Conservation (phyloP, 2,113 vertebrate genomes). For the Zootoca vivipara region DNA sequence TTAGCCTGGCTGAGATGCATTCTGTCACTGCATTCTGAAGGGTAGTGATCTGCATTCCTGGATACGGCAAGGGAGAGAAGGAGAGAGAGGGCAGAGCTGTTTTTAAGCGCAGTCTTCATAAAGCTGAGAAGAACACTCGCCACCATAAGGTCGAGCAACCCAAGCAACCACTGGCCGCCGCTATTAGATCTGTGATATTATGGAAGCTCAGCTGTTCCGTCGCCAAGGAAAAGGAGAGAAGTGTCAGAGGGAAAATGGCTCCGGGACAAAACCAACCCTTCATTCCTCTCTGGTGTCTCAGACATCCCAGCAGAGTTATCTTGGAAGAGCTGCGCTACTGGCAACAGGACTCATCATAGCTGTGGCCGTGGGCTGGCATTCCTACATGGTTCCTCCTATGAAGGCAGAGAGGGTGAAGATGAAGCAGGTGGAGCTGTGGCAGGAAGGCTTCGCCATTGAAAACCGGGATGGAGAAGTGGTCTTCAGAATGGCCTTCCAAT, state of each 20-base stretch:
- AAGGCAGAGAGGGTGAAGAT: slow-evolving; percentile 86
- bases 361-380: slow-evolving; percentile 76
- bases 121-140: background rate
- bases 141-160: background rate
- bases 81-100: background rate
- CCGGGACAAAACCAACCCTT: slow-evolving; percentile 29
- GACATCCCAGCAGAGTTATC: slow-evolving; percentile 64
- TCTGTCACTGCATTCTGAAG: background rate
- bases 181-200: background rate
- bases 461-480: slow-evolving; percentile 87
- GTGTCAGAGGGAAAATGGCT: accelerated
- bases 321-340: slow-evolving; percentile 77
- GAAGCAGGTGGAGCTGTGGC: slow-evolving; percentile 86
- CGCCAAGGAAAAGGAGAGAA: accelerated
- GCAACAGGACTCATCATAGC: slow-evolving; percentile 79
- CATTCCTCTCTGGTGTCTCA: slow-evolving; percentile 56
- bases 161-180: accelerated
- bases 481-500: slow-evolving; percentile 91
- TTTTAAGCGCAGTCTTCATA: accelerated
- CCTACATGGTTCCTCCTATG: slow-evolving; percentile 85
- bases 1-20: background rate
- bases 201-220: background rate
- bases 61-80: no score
- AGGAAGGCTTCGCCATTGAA: slow-evolving; percentile 89
- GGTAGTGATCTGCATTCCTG: background rate